Evolutionary conservation across 2,113 vertebrate species (phyloP), one percentile per base, ranked within the genome.

Genomic region (Verasper variegatus): DNA sequence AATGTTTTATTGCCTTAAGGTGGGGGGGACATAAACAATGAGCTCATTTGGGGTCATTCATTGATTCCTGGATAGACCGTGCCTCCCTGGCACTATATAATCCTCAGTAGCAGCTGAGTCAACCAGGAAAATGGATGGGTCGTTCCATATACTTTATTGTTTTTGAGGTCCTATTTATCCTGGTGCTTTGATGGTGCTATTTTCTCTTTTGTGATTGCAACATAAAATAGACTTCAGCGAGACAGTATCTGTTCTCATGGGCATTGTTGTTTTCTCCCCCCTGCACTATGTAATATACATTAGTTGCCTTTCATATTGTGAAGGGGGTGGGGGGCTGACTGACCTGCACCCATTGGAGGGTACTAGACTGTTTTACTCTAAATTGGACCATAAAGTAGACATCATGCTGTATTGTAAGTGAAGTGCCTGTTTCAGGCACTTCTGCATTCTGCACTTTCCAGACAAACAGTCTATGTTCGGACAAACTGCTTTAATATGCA

Each of bases 1-100:
- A 76, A 76, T 75, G 66, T 79, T 78, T 85, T 82, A 81, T 79
- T 47, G 60, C 70, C 51, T n/a, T 56, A 74, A 78, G 77, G 71
- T 76, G 60, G 71, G 70, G 23, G 35, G 54, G 24, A 35, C 71
- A 21, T 84, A 86, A 86, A 78, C 55, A 83, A 72, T 70, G 60
- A 79, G 59, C 68, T 88, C 47, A 78, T 85, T 80, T 82, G 59
- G 21, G 54, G 76, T 70, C 63, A 62, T 71, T 85, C 35, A 69
- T 76, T 92, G 89, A 91, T 91, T 89, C 78, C 78, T 71, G 65
- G 63, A 63, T 60, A 20, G 62, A 17, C 72, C 13, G 47, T 59
- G 73, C 37, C 56, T 71, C 59, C 51, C 20, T 86, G 76, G 74
- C 52, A 71, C 70, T 60, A 24, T 68, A 78, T 86, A 67, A 31